These are phyloP conservation scores for Geophilus truncorum DNA, from an alignment of 2,888 invertebrate genomes.

Conservation along the genomic window DNA sequence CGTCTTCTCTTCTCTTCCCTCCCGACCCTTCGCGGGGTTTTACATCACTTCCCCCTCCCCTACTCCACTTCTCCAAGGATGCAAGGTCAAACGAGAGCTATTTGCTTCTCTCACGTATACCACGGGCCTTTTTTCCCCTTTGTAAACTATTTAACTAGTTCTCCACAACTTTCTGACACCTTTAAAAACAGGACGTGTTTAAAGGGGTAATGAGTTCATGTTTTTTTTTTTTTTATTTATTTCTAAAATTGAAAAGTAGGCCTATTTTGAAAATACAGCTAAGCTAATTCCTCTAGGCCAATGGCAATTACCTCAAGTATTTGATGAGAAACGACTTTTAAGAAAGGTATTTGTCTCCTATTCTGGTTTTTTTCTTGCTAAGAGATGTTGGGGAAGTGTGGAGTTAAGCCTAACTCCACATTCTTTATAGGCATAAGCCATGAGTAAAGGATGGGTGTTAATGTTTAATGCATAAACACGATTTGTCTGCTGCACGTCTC, in stretches of 20 bases:
- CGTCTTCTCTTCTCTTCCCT: neutral
- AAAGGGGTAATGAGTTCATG: neutral
- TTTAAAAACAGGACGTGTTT: neutral
- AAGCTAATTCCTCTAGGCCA: too few species aligned
- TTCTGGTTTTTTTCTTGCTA: neutral
- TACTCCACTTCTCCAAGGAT: neutral
- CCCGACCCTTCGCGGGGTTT: neutral
- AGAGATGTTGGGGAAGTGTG: too few species aligned
- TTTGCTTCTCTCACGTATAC: neutral
- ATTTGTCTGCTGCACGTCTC: neutral
- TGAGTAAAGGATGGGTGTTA: neutral
- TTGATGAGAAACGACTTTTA: neutral
- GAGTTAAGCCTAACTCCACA: neutral
- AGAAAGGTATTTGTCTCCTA: neutral
- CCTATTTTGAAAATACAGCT: too few species aligned
- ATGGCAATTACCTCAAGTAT: constrained; percentile 3
- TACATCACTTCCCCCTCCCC: neutral
- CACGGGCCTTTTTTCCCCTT: neutral
- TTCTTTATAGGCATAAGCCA: neutral
- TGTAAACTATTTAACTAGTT: neutral
- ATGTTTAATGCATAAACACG: neutral
- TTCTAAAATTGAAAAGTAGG: too few species aligned
- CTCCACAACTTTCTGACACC: neutral
- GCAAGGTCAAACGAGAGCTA: neutral
- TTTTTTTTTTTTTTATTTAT: too few species aligned